These are phyloP conservation scores for Cromileptes altivelis DNA, from an alignment of 2,113 vertebrate species.

Conservation along the genomic window DNA sequence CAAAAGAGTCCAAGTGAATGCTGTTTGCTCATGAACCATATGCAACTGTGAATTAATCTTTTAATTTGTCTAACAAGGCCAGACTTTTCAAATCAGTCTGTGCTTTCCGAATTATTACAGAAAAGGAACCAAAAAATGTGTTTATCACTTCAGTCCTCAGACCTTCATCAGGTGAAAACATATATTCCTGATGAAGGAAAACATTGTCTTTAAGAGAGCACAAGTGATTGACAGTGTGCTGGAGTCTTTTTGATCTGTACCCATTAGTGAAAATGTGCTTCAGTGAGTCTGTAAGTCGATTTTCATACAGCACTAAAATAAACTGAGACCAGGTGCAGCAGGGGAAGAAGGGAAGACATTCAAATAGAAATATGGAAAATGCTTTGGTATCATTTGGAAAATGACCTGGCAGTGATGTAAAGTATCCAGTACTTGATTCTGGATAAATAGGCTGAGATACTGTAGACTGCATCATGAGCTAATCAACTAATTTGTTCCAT, in stretches of 20 bases:
- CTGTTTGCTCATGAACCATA: background rate
- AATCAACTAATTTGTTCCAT: background rate
- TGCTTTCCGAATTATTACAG: background rate
- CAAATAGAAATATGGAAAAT: background rate
- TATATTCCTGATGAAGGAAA: background rate
- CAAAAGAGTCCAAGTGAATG: background rate
- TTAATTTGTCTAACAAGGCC: background rate
- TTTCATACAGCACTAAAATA: background rate
- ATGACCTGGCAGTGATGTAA: too few relatives aligned
- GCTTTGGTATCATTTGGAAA: background rate
- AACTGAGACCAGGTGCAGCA: background rate
- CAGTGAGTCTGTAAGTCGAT: background rate
- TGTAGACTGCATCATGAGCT: background rate
- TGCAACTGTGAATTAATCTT: background rate
- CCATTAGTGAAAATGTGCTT: background rate
- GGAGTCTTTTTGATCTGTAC: background rate
- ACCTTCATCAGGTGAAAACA: background rate
- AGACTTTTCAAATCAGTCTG: background rate
- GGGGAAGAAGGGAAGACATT: background rate
- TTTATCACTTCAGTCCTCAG: background rate
- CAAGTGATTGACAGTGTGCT: background rate
- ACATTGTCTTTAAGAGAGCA: background rate
- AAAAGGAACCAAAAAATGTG: background rate
- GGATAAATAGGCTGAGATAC: background rate
- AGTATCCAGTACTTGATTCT: background rate